Percentiles rank a stretch among this genome's conserved stretches.
phyloP scores from a whole-genome alignment of 2,888 invertebrate genomes.

The Drosophila ezoana region DNA sequence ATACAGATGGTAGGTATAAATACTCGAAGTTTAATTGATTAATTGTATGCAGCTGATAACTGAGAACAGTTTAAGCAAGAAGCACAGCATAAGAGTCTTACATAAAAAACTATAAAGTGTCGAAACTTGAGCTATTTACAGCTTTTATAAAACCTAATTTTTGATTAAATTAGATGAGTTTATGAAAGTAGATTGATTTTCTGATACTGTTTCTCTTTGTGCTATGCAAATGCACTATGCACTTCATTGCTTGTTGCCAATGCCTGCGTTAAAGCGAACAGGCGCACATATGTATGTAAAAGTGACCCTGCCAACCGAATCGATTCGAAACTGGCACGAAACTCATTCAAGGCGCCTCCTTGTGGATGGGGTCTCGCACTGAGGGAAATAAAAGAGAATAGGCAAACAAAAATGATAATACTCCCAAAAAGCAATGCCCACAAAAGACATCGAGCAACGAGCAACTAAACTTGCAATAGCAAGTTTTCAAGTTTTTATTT shows the following conservation, averaged over 20 bases:
- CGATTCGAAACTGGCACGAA: constrained; percentile 33
- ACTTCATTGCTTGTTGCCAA: constrained; percentile 28
- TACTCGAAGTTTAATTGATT: not conserved
- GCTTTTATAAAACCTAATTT: too few relatives aligned
- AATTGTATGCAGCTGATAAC: too few relatives aligned
- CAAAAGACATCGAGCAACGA: constrained; percentile 33
- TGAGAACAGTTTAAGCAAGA: too few relatives aligned
- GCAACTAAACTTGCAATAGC: constrained; percentile 59
- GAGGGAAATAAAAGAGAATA: constrained; percentile 1
- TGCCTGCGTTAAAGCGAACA: constrained; percentile 1
- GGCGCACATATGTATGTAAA: not conserved
- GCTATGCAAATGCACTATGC: constrained; percentile 32
- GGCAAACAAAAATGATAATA: constrained; percentile 9
- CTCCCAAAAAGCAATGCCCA: constrained; percentile 12
- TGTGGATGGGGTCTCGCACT: constrained; percentile 6
- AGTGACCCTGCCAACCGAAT: constrained; percentile 34
- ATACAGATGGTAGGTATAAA: not conserved
- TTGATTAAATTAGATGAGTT: too few relatives aligned
- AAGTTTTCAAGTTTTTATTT: constrained; percentile 52
- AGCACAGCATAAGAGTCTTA: too few relatives aligned
- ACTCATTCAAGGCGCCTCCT: constrained; percentile 33
- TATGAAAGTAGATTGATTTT: too few relatives aligned
- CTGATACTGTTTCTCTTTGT: not conserved
- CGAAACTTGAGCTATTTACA: too few relatives aligned
- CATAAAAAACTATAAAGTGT: too few relatives aligned